A percentile compares a stretch with the other conserved stretches of the same genome.
These are phyloP conservation scores for Colostygia pectinataria DNA, from an alignment of 2,888 invertebrate species.

Conservation along the genomic window DNA sequence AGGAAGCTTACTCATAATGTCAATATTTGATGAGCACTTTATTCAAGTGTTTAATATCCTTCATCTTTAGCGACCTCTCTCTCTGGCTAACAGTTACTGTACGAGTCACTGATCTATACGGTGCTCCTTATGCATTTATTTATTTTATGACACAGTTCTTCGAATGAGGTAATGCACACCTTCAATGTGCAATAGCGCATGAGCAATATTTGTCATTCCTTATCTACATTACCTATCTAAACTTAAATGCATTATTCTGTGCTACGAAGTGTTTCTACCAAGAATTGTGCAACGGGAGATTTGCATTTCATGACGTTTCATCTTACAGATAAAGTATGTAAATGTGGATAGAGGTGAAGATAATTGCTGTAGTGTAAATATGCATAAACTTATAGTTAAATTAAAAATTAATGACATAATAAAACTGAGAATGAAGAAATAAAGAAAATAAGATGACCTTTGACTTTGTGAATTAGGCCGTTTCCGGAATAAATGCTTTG, in stretches of 20 bases:
- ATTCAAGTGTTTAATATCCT: slow-evolving; percentile 2
- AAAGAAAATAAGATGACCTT: too few species aligned
- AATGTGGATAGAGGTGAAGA: slow-evolving; percentile 15
- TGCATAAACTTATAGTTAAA: too few species aligned
- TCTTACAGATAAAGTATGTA: slow-evolving; percentile 23
- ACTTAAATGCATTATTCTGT: neutral
- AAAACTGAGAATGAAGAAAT: too few species aligned
- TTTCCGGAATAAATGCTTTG: too few species aligned
- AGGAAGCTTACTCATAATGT: too few species aligned
- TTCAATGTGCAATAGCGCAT: slow-evolving; percentile 11
- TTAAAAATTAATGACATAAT: too few species aligned
- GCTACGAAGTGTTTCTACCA: slow-evolving; percentile 7
- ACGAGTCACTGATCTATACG: slow-evolving; percentile 9
- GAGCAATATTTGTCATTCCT: slow-evolving; percentile 9
- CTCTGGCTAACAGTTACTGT: neutral
- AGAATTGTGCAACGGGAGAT: slow-evolving; percentile 27
- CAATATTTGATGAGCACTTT: too few species aligned
- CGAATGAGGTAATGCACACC: slow-evolving; percentile 7
- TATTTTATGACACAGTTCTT: slow-evolving; percentile 17
- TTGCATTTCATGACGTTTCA: slow-evolving; percentile 32
- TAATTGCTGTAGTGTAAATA: too few species aligned
- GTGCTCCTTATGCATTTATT: slow-evolving; percentile 5
- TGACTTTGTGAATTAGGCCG: too few species aligned
- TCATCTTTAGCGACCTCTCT: slow-evolving; percentile 6
- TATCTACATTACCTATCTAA: slow-evolving; percentile 17